Base-by-base conservation (phyloP, 1,140 invertebrate genomes). In the Ganaspis sp. region DNA sequence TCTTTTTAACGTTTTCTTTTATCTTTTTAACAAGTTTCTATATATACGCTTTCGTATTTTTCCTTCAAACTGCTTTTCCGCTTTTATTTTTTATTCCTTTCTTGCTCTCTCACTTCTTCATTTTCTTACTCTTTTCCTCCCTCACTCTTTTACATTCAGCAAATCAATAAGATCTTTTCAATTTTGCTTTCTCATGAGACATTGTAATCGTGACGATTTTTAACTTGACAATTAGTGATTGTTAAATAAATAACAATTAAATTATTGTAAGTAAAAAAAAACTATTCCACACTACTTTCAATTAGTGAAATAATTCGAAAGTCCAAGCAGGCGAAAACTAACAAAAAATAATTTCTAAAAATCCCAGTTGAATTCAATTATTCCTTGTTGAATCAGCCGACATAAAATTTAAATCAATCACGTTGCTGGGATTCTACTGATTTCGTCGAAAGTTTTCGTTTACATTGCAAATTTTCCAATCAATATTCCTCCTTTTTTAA, bases 21-120 rank as follows among this genome's bases (percentile, higher is more conserved):
- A 64, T 64, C 54, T 26, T 64, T 64, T 64, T 29, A 64, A 49
- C 45, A 49, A 64, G 54, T 64, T 64, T 64, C 54, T 26, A 11
- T 64, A 49, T 49, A 64, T 64, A 29, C 15, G 21, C 21, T 23
- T 29, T 64, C 6, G 11, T 64, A 64, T 29, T 64, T 64, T 49
- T 17, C 45, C 54, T 64, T 64, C 9, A 64, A 64, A 64, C 54
- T 64, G 3, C 58, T 64, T 15, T 29, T 64, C 23, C 58, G 4
- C 26, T 64, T n/a, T 64, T 64, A 64, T 64, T 64, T 64, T 64
- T n/a, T n/a, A n/a, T n/a, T n/a, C n/a, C 29, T 34, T 3, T 34
- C 6, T 6, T 2, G 2, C 23, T 29, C 6, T 26, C 4, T 64
- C 15, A 1, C 58, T 34, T 5, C 15, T 29, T 64, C 5, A 17